These are phyloP conservation scores for Vannuccia rotundouncinata DNA, from an alignment of 2,888 invertebrate genomes.

Conservation along the genomic window DNA sequence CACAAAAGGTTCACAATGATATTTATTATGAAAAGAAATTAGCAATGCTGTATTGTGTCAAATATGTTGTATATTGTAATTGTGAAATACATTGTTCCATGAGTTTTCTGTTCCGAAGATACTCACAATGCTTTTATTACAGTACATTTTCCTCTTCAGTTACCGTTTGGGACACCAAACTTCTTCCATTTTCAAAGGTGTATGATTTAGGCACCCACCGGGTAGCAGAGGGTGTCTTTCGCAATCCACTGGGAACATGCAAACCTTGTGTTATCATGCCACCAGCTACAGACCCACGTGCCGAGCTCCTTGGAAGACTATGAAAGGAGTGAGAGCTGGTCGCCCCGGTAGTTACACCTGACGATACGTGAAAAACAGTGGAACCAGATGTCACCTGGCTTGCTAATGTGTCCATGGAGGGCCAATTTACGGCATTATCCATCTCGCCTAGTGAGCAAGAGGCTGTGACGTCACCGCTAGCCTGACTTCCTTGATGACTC, in stretches of 20 bases:
- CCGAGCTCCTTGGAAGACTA: neutral
- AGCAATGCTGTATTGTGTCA: too few species aligned
- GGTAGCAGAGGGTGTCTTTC: neutral
- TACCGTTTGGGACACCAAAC: neutral
- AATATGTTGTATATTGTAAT: too few species aligned
- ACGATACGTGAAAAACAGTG: neutral
- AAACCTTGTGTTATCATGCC: neutral
- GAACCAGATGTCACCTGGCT: neutral
- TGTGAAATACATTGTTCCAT: too few species aligned
- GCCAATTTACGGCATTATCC: neutral
- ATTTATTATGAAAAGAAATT: too few species aligned
- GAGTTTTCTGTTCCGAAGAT: too few species aligned
- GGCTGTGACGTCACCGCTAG: neutral
- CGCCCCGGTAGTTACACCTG: neutral
- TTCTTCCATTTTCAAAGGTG: neutral
- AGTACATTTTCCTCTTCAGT: neutral
- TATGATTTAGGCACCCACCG: neutral
- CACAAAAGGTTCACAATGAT: too few species aligned
- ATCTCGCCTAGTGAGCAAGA: constrained; percentile 2
- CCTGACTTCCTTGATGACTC: neutral
- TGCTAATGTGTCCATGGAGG: neutral
- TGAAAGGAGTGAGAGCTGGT: neutral
- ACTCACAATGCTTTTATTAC: too few species aligned
- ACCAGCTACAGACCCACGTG: neutral
- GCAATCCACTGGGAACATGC: neutral